Conservation (phyloP, 2,113 vertebrate species). For the Heterotilapia buettikoferi region DNA sequence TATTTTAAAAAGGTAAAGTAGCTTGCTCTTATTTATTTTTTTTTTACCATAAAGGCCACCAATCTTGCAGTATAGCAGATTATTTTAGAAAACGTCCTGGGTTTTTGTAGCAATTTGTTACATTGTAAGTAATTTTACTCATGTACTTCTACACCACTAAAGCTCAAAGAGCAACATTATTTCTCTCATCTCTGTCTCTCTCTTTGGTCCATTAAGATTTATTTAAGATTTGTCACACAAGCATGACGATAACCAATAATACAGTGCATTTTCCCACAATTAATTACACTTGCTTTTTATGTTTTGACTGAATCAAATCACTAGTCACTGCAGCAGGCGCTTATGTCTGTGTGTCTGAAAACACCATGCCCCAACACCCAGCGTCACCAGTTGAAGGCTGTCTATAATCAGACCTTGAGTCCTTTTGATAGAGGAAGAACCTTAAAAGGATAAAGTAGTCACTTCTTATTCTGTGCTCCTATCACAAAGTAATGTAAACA, state of each 20-base stretch:
- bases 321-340: neutral
- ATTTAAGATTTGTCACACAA: neutral
- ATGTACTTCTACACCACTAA: neutral
- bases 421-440: neutral
- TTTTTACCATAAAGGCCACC: neutral
- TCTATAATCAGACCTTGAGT: neutral
- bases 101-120: neutral
- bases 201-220: neutral
- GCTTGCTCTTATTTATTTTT: neutral
- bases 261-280: neutral
- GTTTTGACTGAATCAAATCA: neutral
- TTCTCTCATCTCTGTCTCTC: neutral
- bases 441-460: neutral
- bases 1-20: neutral
- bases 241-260: neutral
- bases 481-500: neutral
- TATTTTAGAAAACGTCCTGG: neutral
- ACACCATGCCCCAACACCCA: neutral
- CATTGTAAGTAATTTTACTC: fast-evolving
- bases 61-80: neutral
- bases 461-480: neutral
- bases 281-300: neutral
- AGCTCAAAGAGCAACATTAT: neutral
- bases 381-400: neutral
- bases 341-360: neutral